Percentiles rank a stretch among this genome's conserved stretches.
Evolutionary conservation across 2,113 vertebrate genomes (phyloP).

Genomic region (Mellivora capensis): DNA sequence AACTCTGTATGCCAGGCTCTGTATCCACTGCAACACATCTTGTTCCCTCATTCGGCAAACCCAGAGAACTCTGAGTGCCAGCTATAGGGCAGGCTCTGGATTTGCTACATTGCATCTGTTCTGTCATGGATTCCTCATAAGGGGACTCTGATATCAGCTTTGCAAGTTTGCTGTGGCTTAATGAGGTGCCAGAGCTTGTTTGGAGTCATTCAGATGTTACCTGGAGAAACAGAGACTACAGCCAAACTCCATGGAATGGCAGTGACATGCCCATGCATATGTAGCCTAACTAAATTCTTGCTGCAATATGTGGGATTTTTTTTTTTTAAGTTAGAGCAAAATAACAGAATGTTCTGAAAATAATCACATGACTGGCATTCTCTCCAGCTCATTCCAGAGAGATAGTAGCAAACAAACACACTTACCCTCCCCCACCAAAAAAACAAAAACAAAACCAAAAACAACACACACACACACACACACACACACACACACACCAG

Average conservation of each 20-base stretch:
- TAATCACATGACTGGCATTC: not conserved
- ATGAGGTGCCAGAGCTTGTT: not conserved
- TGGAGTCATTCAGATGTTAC: not conserved
- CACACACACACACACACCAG: not conserved
- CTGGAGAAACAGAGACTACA: not conserved
- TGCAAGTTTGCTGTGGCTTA: not conserved
- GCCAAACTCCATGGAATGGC: not conserved
- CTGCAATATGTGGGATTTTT: not conserved
- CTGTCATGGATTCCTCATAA: not conserved
- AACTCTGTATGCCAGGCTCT: not conserved
- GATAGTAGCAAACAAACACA: not conserved
- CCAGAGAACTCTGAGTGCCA: not conserved
- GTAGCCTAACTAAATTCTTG: not conserved
- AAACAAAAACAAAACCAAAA: no score
- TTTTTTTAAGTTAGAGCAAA: not conserved
- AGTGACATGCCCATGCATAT: not conserved
- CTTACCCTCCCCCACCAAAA: not conserved
- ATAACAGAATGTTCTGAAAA: conserved; percentile 10
- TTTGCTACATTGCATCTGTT: not conserved
- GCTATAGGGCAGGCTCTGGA: not conserved
- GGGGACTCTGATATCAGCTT: not conserved
- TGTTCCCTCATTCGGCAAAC: not conserved
- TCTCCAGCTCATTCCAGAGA: not conserved
- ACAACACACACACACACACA: not conserved
- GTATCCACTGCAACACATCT: not conserved